A percentile compares a stretch with the other conserved stretches of the same genome.
Conservation (phyloP, 2,113 vertebrate species). For the Podarcis raffonei region DNA sequence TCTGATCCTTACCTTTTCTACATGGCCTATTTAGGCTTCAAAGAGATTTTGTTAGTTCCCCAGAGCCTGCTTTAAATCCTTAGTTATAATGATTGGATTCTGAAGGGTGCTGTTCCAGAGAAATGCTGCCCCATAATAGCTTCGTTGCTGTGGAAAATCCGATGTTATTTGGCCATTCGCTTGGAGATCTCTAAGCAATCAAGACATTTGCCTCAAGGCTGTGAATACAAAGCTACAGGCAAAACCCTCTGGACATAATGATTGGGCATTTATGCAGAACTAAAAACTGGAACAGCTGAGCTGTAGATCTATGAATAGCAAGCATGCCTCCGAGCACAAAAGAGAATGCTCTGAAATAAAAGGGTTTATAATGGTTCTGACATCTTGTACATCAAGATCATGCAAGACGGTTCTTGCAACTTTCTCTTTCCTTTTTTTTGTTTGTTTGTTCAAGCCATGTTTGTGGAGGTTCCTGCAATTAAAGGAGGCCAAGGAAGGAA, state of each 20-base stretch:
- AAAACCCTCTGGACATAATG: constrained; percentile 78
- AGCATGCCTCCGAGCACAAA: constrained; percentile 75
- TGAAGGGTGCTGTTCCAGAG: constrained; percentile 76
- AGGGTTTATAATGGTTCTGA: constrained; percentile 74
- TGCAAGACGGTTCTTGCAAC: constrained; percentile 63
- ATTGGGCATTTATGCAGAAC: constrained; percentile 81
- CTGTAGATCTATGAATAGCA: constrained; percentile 76
- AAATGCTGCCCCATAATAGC: constrained; percentile 77
- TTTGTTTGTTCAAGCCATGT: constrained; percentile 65
- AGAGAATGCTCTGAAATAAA: constrained; percentile 69
- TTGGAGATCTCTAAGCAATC: constrained; percentile 75
- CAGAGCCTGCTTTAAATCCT: constrained; percentile 68
- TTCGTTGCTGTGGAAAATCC: constrained; percentile 78
- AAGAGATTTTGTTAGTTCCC: constrained; percentile 70
- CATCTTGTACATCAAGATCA: constrained; percentile 75
- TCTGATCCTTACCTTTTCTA: constrained; percentile 61
- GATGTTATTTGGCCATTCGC: constrained; percentile 76
- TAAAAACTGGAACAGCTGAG: constrained; percentile 81
- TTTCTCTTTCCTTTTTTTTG: constrained; percentile 44
- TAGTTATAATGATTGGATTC: constrained; percentile 73
- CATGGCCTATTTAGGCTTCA: constrained; percentile 63
- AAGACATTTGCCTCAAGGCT: constrained; percentile 80
- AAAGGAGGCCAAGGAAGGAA: constrained; percentile 45
- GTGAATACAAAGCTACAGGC: constrained; percentile 78
- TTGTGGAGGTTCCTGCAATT: constrained; percentile 61